These are phyloP conservation scores for Spatulosminthurus flaviceps DNA, from an alignment of 2,888 invertebrate genomes.

Conservation along the genomic window DNA sequence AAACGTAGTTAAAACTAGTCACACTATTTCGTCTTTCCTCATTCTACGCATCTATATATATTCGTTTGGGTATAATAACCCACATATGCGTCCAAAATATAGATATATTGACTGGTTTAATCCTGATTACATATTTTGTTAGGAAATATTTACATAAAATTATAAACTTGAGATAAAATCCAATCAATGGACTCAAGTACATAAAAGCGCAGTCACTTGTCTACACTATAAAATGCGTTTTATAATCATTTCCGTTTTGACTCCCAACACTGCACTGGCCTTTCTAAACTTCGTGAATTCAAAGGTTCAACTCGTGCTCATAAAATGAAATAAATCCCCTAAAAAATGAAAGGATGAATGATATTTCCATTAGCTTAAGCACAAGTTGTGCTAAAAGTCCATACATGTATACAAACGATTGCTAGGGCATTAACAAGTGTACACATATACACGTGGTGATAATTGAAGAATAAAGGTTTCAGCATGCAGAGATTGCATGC, in stretches of 20 bases:
- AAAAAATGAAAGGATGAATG: too few species aligned
- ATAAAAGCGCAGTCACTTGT: background rate
- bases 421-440: background rate
- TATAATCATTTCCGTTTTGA: too few species aligned
- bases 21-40: background rate
- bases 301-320: too few species aligned
- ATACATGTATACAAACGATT: too few species aligned
- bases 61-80: background rate
- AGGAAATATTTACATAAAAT: background rate
- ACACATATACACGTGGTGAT: background rate
- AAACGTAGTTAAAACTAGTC: background rate
- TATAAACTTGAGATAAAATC: background rate
- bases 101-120: background rate
- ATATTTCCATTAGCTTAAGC: too few species aligned
- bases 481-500: background rate
- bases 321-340: too few species aligned
- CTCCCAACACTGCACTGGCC: too few species aligned
- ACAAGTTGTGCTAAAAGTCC: too few species aligned
- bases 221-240: too few species aligned
- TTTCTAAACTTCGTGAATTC: too few species aligned
- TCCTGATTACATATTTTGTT: background rate
- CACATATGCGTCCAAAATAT: background rate
- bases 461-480: background rate
- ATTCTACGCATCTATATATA: background rate
- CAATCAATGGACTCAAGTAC: background rate